Evolutionary conservation across 2,888 invertebrate species (phyloP), one percentile per base, ranked within the genome.

Genomic region (Caenorhabditis sinica): DNA sequence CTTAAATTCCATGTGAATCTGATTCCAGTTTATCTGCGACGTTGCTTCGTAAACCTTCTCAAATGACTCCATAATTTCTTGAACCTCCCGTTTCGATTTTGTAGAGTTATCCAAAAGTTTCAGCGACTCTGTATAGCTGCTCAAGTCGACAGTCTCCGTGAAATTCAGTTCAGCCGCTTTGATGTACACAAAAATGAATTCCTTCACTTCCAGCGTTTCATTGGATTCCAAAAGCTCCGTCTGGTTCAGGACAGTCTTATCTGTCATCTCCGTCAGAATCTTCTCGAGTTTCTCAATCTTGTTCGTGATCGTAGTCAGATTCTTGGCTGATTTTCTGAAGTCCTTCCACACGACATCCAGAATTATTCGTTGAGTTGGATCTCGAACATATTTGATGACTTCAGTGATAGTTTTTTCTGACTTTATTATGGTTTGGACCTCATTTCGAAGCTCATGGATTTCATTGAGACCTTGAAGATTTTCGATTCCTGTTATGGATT

Each of bases 231-330:
- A 40, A 17, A 6, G n/a, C n/a, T 60, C 60, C 2, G 30, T 60
- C n/a, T 60, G 60, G n/a, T 60, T 60, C n/a, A 60, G 5, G 9
- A 60, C n/a, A 13, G 17, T 60, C 33, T 17, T 60, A n/a, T 60
- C 60, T 15, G 17, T 33, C 60, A 33, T 40, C n/a, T 61, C 61
- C 20, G 11, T 13, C 13, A 61, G 61, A 36, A 61, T 36, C n/a
- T n/a, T 61, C 13, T 61, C 61, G 13, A 61, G 30, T 61, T 61
- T 61, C 20, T 61, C 36, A 20, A 61, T 61, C 23, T 61, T 61
- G n/a, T 40, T 36, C 0, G 13, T 36, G 2, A 61, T 61, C 20
- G 2, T 2, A 23, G 61, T 61, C 11, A 61, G 40, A 40, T 61
- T 61, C 36, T 23, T 17, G 11, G 61, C 61, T 13, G 61, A 33